Conservation (phyloP, 2,888 invertebrate genomes). For the Protophormia terraenovae region DNA sequence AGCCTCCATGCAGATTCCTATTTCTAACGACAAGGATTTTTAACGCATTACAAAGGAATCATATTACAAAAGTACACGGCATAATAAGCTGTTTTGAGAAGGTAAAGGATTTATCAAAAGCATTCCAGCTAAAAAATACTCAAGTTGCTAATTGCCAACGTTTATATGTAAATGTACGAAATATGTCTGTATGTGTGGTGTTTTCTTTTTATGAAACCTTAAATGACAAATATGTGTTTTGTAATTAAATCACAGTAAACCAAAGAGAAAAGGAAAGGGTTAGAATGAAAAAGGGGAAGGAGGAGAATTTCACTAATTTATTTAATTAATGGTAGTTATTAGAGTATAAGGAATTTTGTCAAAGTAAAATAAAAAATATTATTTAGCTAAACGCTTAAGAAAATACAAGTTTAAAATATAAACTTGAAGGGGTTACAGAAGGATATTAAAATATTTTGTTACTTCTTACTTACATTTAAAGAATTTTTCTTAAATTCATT, state of each 20-base stretch:
- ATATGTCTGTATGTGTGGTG: slow-evolving; percentile 8
- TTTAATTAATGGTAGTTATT: slow-evolving; percentile 62
- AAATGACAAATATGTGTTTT: slow-evolving; percentile 67
- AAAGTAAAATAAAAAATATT: slow-evolving; percentile 47
- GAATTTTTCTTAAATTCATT: not conserved
- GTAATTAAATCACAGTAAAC: slow-evolving; percentile 60
- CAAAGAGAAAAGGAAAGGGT: not conserved
- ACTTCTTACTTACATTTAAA: not conserved
- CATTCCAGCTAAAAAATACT: slow-evolving; percentile 69
- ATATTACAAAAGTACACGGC: slow-evolving; percentile 36
- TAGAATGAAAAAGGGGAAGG: not conserved
- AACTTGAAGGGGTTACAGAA: not conserved
- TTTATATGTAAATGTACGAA: slow-evolving; percentile 55
- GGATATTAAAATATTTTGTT: not conserved
- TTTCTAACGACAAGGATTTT: slow-evolving; percentile 26
- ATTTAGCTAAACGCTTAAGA: slow-evolving; percentile 14
- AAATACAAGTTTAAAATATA: not conserved
- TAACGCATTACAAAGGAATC: slow-evolving; percentile 44
- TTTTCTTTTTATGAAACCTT: slow-evolving; percentile 41
- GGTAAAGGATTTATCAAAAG: slow-evolving; percentile 69
- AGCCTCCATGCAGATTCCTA: slow-evolving; percentile 6
- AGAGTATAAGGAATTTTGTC: slow-evolving; percentile 51
- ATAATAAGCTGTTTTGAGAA: slow-evolving; percentile 28
- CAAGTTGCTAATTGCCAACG: slow-evolving; percentile 68
- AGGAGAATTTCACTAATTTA: slow-evolving; percentile 65